Evolutionary conservation across 2,113 vertebrate genomes (phyloP), one percentile per base, ranked within the genome.

Genomic region (Spheniscus mendiculus): DNA sequence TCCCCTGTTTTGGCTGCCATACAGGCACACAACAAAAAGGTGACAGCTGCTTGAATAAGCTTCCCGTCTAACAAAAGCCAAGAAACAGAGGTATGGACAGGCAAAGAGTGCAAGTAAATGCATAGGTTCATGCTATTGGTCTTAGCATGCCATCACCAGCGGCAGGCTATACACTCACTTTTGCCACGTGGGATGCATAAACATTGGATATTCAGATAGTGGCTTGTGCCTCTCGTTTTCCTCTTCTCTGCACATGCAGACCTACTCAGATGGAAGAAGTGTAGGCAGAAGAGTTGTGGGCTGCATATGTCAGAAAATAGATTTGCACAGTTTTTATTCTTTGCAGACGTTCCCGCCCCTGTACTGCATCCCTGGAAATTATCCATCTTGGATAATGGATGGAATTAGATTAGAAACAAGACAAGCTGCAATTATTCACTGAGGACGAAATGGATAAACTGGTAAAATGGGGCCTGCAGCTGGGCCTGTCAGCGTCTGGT

Each of bases 371-470:
- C 45, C 90, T 93, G 80, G 73, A 98, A 86, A 95, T 95, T 36
- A 91, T 83, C 97, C 80, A 97, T 96, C 85, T 91, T 87, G 53
- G 87, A 76, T 94, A 96, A 94, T 80, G 66, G 92, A 82, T 87
- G 52, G 89, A 98, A 97, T 97, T 76, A 97, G 77, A 96, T 97
- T 96, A 93, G 67, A 97, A 93, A 91, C 27, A 90, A 58, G 87
- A 78, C 89, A 80, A 96, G 50, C 89, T 84, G 62, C 56, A 95
- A 86, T 97, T 94, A 87, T 89, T 96, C 84, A 89, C 55, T 81
- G 78, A 96, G 50, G 58, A 93, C 36, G 56, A 95, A 77, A 71
- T 92, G 63, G 90, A 93, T 76, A 66, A 95, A 93, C 59, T 87
- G 80, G 77, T 72, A 87, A 96, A 91, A 82, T 72, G 71, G 34